Percentiles rank a stretch among this genome's conserved stretches.
These are phyloP conservation scores for Dendrocopos noguchii DNA, from an alignment of 2,113 vertebrate genomes.

Conservation along the genomic window DNA sequence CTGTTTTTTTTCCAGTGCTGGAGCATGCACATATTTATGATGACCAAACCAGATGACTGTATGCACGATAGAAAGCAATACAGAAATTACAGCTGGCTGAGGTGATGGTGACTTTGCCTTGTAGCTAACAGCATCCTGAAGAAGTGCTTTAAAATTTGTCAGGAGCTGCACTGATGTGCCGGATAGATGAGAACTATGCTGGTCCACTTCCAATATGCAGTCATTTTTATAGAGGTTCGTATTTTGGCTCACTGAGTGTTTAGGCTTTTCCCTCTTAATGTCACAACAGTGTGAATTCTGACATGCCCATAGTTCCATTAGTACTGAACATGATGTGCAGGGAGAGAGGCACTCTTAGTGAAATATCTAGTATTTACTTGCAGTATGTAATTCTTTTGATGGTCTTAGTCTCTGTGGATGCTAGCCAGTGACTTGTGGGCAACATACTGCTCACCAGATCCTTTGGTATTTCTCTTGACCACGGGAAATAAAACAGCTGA, in stretches of 20 bases:
- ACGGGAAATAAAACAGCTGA: background rate
- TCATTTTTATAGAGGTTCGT: background rate
- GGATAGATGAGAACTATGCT: no score
- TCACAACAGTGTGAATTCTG: background rate
- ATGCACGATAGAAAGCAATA: rapidly evolving
- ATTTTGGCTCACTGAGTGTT: background rate
- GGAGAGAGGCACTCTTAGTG: background rate
- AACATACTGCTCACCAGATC: background rate
- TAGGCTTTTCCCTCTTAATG: background rate
- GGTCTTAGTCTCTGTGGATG: background rate
- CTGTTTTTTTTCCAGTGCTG: background rate
- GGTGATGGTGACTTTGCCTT: background rate
- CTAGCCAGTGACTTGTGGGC: background rate
- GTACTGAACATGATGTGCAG: rapidly evolving
- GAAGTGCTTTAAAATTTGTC: background rate
- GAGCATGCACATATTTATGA: rapidly evolving
- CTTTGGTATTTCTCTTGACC: background rate
- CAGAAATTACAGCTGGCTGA: background rate
- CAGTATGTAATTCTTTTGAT: background rate
- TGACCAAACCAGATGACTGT: background rate
- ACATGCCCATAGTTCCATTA: background rate
- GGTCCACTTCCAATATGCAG: background rate
- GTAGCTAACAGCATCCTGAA: background rate
- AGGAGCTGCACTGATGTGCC: background rate
- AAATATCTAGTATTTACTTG: background rate